Base-by-base conservation (phyloP, 2,797 vertebrate genomes). In the Bryconaethiops microstoma region DNA sequence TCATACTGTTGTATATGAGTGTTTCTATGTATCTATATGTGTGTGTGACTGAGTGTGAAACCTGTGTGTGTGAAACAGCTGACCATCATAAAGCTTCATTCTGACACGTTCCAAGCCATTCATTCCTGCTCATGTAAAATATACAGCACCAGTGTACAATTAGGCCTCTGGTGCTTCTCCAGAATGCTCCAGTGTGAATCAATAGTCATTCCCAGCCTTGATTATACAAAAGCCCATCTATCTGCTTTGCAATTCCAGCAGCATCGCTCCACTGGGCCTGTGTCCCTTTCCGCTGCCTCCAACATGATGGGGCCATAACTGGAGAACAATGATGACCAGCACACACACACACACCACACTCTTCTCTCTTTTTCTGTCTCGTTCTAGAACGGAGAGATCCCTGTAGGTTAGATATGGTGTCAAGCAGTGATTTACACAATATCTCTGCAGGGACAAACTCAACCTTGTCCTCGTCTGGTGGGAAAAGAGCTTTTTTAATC, bases 171-270 rank as follows among this genome's bases (percentile, higher is more conserved):
- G 78, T 81, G 74, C 77, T 81, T 83, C 80, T 84, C 80, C 25
- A 72, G 63, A 84, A 79, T 74, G 45, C 76, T 77, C 78, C 65
- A 76, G 70, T 69, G 78, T 76, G 81, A 86, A 83, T 88, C 87
- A 85, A 85, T 86, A 86, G 76, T 84, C 87, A 86, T 85, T 80
- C 35, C 64, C 84, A 54, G 79, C 54, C 59, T 84, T 89, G 70
- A 88, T 88, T 84, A 85, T 84, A 87, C 57, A 86, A 73, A 82
- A 83, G 55, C 59, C 40, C 70, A 83, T 54, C 35, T 74, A 82
- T 69, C 86, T 83, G 42, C 82, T 87, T 86, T 88, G 81, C 70
- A 81, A 84, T 85, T 86, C 82, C 70, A 76, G 79, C 81, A 70
- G 74, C 69, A 81, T 76, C 67, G 81, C 71, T 76, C 60, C 23